Base-by-base conservation (phyloP, 2,797 vertebrate genomes). In the Numenius phaeopus region DNA sequence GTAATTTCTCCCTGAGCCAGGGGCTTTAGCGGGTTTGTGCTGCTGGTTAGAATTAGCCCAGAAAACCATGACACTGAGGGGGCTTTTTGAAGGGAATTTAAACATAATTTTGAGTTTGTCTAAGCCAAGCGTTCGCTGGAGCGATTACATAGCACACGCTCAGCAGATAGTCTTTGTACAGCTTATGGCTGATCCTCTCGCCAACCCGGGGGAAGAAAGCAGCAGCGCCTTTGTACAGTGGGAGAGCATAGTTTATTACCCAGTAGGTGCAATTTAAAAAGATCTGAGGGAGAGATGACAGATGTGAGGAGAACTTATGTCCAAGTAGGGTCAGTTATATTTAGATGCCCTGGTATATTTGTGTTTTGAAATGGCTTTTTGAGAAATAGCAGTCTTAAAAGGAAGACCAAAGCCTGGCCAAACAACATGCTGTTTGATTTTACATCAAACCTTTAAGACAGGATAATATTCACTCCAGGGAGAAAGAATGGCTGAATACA, bases 231-330 rank as follows among this genome's bases (percentile, higher is more conserved):
- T 81, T 27, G 47, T 66, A 10, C 52, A 70, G 81, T 14, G 2
- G 92, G 76, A 72, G 50, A 96, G 94, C 72, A 84, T 73, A 42
- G 76, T 59, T 95, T 96, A 92, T 96, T 96, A 92, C 89, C 82
- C 92, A 91, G 90, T 66, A 88, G 94, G 76, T 64, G 84, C 84
- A 93, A 79, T 92, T 96, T 90, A 70, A 90, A 96, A 95, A 94
- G 87, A 91, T 94, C 87, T 94, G 69, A 92, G 66, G 62, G 70
- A 92, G 83, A 90, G 66, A 89, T 89, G 90, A 71, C 89, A 95
- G 92, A 81, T 42, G 32, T 42, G 76, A 89, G 34, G 66, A 86
- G 82, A 94, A 42, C 49, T 91, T 70, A 40, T 26, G 84, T 84
- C 94, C 79, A 66, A 86, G 82, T 55, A 83, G 73, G 92, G 89